Base-by-base conservation (phyloP, 1,140 invertebrate genomes). In the Drosophila virilis region DNA sequence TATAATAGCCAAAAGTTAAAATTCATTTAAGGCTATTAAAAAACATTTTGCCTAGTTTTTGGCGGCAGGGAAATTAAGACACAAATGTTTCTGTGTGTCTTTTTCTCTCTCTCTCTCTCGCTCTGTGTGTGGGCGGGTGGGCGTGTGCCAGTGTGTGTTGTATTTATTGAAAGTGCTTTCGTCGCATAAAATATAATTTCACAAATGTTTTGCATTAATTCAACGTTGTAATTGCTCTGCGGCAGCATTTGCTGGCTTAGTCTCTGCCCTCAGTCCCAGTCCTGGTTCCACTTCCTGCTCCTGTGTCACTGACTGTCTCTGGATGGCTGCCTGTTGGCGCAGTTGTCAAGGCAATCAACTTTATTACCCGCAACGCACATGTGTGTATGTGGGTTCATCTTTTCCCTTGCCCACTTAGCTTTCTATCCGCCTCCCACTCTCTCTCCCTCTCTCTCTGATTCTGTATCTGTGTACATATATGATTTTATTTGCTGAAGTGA, bases 341-440 rank as follows among this genome's bases (percentile, higher is more conserved):
- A 70, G 60, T 71, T 71, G 61, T 71, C 68, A 71, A 71, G 60
- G 68, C 68, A 71, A 71, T 71, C 68, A 71, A 57, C 60, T 71
- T 71, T 71, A 71, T 71, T 71, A 57, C 68, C 68, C 68, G 61
- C 60, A 71, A 61, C 68, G 68, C 68, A 71, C 68, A 71, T 65
- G 61, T 71, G 68, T 55, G 50, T 40, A 4, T 13, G 8, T 13
- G 8, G 10, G 8, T 40, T 57, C 62, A 13, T 42, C 15, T 17
- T 42, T 15, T 32, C 12, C n/a, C 7, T 7, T 32, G 1, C 9
- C 15, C 7, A 9, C 7, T 22, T 13, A 7, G n/a, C 48, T n/a
- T 28, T 35, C 6, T 22, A 12, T 22, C 13, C 3, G 2, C 0
- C 28, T 35, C 15, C 4, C 8, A 6, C 13, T 17, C 32, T 1